These are phyloP conservation scores for Psittacara wagleri DNA, from an alignment of 2,113 vertebrate species.

Conservation along the genomic window DNA sequence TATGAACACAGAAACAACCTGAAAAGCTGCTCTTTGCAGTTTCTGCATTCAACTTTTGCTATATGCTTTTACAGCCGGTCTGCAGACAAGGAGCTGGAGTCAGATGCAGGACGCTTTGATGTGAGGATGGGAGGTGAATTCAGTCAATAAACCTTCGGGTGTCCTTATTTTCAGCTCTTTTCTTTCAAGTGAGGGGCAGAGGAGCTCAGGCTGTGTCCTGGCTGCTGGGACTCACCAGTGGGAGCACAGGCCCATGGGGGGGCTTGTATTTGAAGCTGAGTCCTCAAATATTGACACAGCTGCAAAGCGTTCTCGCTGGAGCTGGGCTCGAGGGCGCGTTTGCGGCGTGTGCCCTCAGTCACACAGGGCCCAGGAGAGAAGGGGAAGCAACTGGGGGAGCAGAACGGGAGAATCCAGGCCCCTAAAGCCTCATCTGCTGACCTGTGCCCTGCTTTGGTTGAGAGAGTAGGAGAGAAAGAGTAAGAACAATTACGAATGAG, in stretches of 20 bases:
- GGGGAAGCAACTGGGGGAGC: neutral
- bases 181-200: neutral
- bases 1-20: neutral
- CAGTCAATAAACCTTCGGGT: neutral
- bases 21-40: neutral
- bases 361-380: neutral
- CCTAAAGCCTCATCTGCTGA: neutral
- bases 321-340: neutral
- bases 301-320: constrained; percentile 6
- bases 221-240: neutral
- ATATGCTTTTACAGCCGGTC: neutral
- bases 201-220: neutral
- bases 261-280: neutral
- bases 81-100: neutral
- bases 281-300: constrained; percentile 66
- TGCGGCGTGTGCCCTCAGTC: neutral
- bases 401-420: neutral
- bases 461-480: neutral
- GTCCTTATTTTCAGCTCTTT: neutral
- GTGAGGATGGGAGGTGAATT: neutral
- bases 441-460: neutral
- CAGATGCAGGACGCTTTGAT: neutral
- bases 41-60: neutral
- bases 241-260: neutral
- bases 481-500: neutral